These are phyloP conservation scores for Diprion similis DNA, from an alignment of 1,140 invertebrate genomes.

Conservation along the genomic window DNA sequence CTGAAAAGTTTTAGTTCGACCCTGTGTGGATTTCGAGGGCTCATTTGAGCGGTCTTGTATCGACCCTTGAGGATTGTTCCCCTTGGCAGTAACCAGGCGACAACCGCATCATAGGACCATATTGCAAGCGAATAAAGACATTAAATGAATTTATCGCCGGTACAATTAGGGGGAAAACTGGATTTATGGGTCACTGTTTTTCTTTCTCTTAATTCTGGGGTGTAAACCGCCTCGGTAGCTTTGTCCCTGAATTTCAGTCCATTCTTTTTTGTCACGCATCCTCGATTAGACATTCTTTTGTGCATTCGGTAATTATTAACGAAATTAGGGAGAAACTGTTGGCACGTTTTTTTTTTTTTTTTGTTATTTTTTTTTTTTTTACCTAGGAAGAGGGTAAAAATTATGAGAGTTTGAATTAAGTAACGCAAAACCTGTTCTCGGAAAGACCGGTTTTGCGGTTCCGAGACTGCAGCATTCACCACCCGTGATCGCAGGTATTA, in stretches of 20 bases:
- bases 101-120: neutral
- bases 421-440: neutral
- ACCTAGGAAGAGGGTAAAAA: neutral
- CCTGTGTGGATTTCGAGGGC: too few relatives aligned
- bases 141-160: constrained; percentile 53
- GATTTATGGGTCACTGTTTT: neutral
- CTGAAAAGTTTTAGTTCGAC: too few relatives aligned
- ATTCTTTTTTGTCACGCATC: neutral
- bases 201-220: neutral
- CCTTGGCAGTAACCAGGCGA: constrained; percentile 17
- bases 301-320: too few relatives aligned
- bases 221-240: neutral
- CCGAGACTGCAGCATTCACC: too few relatives aligned
- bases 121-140: constrained; percentile 50
- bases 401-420: neutral
- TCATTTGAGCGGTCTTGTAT: neutral
- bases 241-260: neutral
- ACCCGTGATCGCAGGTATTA: too few relatives aligned
- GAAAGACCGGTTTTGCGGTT: too few relatives aligned
- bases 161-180: constrained; percentile 42
- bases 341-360: neutral
- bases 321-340: neutral
- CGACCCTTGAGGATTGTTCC: constrained; percentile 11
- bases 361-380: neutral
- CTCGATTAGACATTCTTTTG: neutral